phyloP scores from a whole-genome alignment of 2,888 invertebrate genomes.

The Anthrax anthrax region DNA sequence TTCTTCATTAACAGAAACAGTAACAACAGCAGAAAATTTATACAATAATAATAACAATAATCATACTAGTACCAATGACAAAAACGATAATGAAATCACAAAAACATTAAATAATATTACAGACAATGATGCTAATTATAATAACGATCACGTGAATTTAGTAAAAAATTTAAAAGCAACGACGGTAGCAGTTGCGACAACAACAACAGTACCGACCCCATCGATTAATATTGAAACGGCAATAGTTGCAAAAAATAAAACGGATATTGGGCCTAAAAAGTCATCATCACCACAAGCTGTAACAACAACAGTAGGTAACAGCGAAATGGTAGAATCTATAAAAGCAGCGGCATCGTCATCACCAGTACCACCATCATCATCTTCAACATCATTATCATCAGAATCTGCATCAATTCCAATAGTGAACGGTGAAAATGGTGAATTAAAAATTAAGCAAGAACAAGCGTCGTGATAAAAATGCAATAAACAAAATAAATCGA shows the following conservation, averaged over 20 bases:
- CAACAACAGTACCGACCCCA: background rate
- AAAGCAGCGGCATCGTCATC: background rate
- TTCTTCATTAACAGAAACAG: background rate
- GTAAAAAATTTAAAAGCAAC: too few relatives aligned
- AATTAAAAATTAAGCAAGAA: background rate
- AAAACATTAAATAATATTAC: too few relatives aligned
- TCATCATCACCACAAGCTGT: too few relatives aligned
- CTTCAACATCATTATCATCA: background rate
- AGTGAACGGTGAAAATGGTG: background rate
- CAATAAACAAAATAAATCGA: too few relatives aligned
- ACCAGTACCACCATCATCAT: background rate
- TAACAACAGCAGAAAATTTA: background rate
- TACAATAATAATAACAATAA: too few relatives aligned
- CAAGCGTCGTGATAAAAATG: background rate
- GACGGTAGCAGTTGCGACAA: background rate
- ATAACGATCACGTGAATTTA: background rate
- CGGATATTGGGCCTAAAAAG: background rate
- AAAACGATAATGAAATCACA: background rate
- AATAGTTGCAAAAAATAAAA: background rate
- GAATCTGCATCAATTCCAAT: background rate
- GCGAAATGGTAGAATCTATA: too few relatives aligned
- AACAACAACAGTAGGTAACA: too few relatives aligned
- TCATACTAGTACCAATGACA: background rate
- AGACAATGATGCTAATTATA: background rate
- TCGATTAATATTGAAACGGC: background rate